These are phyloP conservation scores for Edolisoma coerulescens DNA, from an alignment of 2,113 vertebrate species.

Conservation along the genomic window DNA sequence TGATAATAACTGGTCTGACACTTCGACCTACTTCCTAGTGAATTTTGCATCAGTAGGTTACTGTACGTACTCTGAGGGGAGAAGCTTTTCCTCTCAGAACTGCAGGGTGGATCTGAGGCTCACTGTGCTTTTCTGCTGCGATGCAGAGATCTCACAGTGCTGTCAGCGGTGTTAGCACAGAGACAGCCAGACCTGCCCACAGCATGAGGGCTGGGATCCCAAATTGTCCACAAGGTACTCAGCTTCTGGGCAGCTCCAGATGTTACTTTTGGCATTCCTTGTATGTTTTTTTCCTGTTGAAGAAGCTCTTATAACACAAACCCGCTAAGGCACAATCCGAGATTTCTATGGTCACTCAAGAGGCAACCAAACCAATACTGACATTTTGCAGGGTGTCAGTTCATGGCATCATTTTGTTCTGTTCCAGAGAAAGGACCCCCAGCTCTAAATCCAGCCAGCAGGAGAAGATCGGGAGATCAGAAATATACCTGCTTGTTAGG, in stretches of 20 bases:
- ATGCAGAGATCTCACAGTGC: neutral
- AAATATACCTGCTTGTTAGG: neutral
- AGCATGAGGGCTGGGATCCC: neutral
- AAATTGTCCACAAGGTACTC: neutral
- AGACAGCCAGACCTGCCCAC: neutral
- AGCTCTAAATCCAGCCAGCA: neutral
- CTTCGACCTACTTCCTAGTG: slow-evolving; percentile 23
- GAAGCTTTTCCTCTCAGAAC: neutral
- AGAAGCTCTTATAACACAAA: neutral
- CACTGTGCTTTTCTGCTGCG: neutral
- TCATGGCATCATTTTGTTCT: neutral
- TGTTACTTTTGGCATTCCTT: neutral
- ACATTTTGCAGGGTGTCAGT: neutral
- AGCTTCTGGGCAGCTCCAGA: neutral
- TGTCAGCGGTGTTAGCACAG: neutral
- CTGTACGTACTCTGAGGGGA: neutral
- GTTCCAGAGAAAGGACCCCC: neutral
- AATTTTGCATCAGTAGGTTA: slow-evolving; percentile 31
- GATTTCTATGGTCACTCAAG: neutral
- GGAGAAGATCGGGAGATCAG: neutral
- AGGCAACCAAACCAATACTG: neutral
- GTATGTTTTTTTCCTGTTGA: neutral
- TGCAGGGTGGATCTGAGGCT: neutral
- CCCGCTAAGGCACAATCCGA: neutral
- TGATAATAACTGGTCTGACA: slow-evolving; percentile 60